Percentiles rank a stretch among this genome's conserved stretches.
These are phyloP conservation scores for Sander vitreus DNA, from an alignment of 2,113 vertebrate species.

Conservation along the genomic window DNA sequence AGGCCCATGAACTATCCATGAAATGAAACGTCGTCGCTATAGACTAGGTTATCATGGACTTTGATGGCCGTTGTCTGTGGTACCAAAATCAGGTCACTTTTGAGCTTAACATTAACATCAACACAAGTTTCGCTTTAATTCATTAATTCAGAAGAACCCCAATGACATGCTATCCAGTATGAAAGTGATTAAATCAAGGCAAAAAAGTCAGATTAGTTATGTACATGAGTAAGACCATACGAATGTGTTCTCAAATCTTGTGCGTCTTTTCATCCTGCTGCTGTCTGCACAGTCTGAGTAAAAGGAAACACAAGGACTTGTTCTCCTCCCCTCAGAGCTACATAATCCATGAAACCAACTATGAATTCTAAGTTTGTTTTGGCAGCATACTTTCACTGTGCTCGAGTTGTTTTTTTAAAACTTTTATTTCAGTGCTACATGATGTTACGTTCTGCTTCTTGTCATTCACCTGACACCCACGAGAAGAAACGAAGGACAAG, in stretches of 20 bases:
- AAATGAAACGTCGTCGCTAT: too few species aligned
- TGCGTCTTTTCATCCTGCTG: not conserved
- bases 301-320: conserved; percentile 7
- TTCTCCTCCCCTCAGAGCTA: not conserved
- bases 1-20: too few species aligned
- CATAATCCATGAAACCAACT: conserved; percentile 21
- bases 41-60: not conserved
- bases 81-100: not conserved
- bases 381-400: conserved; percentile 1
- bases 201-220: not conserved
- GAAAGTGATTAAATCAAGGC: not conserved
- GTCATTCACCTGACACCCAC: conserved; percentile 35
- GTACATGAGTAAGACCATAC: not conserved
- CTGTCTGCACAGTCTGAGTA: not conserved
- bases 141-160: too few species aligned
- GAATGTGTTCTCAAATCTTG: not conserved
- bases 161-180: not conserved
- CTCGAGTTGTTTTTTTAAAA: not conserved
- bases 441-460: conserved; percentile 33
- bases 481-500: not conserved
- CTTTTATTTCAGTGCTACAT: not conserved
- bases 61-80: not conserved
- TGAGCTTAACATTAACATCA: not conserved
- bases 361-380: conserved; percentile 31
- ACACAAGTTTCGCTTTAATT: not conserved